Percentiles rank a stretch among this genome's conserved stretches.
These are phyloP conservation scores for Perca schrenkii DNA, from an alignment of 2,113 vertebrate genomes.

Conservation along the genomic window DNA sequence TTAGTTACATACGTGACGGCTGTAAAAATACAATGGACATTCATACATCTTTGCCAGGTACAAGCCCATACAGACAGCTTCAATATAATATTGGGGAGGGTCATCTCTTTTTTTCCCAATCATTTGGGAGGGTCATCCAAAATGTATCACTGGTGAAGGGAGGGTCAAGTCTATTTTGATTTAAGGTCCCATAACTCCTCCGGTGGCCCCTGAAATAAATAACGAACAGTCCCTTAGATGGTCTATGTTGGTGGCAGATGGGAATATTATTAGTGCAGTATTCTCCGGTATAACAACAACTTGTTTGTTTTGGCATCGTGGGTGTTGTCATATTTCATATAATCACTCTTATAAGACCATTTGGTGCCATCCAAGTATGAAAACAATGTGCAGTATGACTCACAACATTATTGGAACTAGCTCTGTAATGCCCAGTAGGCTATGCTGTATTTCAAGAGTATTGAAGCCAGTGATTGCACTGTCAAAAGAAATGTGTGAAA, in stretches of 20 bases:
- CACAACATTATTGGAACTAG: background rate
- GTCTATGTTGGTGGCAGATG: background rate
- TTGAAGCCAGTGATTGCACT: background rate
- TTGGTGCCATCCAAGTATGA: background rate
- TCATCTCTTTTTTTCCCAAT: too few relatives aligned
- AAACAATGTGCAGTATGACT: slow-evolving; percentile 9
- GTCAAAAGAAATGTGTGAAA: background rate
- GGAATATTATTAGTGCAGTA: background rate
- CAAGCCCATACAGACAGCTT: too few relatives aligned
- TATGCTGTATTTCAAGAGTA: slow-evolving; percentile 6
- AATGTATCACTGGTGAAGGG: too few relatives aligned
- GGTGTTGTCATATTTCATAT: slow-evolving; percentile 6
- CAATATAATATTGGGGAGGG: too few relatives aligned
- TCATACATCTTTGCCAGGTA: too few relatives aligned
- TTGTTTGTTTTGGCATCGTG: background rate
- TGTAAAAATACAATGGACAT: too few relatives aligned
- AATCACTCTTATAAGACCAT: slow-evolving; percentile 25
- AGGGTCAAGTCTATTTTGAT: too few relatives aligned
- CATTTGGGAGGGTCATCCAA: too few relatives aligned
- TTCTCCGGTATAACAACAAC: slow-evolving; percentile 3
- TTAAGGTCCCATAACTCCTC: too few relatives aligned
- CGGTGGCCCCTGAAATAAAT: too few relatives aligned
- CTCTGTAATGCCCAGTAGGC: background rate
- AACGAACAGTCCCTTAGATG: background rate
- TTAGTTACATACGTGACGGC: too few relatives aligned